These are phyloP conservation scores for Nephrotoma appendiculata DNA, from an alignment of 2,888 invertebrate species.

Conservation along the genomic window DNA sequence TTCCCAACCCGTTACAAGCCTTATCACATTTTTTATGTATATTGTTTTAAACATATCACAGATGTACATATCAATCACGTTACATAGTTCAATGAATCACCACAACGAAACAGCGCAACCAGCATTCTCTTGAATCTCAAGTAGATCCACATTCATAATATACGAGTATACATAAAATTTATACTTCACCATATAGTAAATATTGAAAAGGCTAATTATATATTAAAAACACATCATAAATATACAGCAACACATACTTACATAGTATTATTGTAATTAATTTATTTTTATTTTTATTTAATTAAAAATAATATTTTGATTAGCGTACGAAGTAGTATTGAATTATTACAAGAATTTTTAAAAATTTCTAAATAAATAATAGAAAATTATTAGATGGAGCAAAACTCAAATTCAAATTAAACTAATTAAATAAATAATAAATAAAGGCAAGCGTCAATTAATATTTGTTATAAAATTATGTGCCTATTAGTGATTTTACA, in stretches of 20 bases:
- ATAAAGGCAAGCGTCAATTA: constrained; percentile 7
- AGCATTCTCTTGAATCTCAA: neutral
- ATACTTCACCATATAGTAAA: neutral
- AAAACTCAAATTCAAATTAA: neutral
- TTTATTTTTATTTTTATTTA: neutral
- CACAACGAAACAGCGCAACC: neutral
- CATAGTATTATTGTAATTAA: neutral
- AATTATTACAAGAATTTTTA: neutral
- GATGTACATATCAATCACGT: neutral
- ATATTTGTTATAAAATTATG: neutral
- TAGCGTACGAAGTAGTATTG: neutral
- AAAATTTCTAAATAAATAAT: neutral
- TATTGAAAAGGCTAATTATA: neutral
- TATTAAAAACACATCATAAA: neutral
- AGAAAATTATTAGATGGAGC: neutral
- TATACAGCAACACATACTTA: neutral
- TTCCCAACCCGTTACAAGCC: neutral
- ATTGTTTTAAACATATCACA: neutral
- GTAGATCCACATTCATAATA: neutral
- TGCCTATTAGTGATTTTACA: constrained; percentile 4
- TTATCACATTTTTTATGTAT: neutral
- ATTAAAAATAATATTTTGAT: neutral
- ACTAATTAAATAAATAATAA: neutral
- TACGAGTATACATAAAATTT: neutral
- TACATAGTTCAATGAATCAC: neutral